These are phyloP conservation scores for Magallana nippona DNA, from an alignment of 2,888 invertebrate genomes.

Conservation along the genomic window DNA sequence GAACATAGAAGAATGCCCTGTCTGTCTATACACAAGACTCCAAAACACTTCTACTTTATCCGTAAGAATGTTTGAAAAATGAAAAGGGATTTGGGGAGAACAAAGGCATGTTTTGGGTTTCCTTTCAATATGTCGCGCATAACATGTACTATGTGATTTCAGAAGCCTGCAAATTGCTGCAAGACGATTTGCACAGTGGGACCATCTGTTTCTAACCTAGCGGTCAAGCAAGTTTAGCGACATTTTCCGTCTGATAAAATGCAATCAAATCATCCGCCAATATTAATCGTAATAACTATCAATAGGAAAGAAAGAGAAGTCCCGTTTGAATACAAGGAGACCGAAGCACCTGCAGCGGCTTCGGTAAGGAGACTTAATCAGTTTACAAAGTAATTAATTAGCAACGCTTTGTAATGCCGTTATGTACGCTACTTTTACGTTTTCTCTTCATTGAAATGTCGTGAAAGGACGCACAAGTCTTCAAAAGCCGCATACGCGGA, in stretches of 20 bases:
- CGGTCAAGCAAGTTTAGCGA: slow-evolving; percentile 30
- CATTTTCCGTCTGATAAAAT: slow-evolving; percentile 32
- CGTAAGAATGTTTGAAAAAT: background rate
- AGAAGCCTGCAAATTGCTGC: slow-evolving; percentile 27
- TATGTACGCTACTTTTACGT: slow-evolving; percentile 24
- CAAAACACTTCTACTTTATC: background rate
- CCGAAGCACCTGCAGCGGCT: slow-evolving; percentile 40
- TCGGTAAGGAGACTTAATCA: slow-evolving; percentile 36
- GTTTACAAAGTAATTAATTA: slow-evolving; percentile 41
- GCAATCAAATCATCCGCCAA: slow-evolving; percentile 36
- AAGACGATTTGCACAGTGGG: slow-evolving; percentile 1
- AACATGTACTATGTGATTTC: background rate
- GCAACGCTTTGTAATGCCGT: slow-evolving; percentile 25
- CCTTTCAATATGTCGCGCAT: background rate
- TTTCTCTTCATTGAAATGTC: slow-evolving; percentile 4
- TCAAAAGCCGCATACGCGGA: slow-evolving; percentile 16
- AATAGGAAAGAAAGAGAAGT: slow-evolving; percentile 26
- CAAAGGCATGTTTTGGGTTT: slow-evolving; percentile 13
- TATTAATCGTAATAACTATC: slow-evolving; percentile 35
- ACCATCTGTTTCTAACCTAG: slow-evolving; percentile 38
- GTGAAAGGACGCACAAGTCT: slow-evolving; percentile 29
- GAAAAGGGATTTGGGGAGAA: background rate
- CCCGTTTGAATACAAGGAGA: background rate
- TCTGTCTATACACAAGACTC: background rate
- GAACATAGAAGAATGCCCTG: background rate